Base-by-base conservation (phyloP, 2,797 vertebrate genomes). In the Netta rufina region DNA sequence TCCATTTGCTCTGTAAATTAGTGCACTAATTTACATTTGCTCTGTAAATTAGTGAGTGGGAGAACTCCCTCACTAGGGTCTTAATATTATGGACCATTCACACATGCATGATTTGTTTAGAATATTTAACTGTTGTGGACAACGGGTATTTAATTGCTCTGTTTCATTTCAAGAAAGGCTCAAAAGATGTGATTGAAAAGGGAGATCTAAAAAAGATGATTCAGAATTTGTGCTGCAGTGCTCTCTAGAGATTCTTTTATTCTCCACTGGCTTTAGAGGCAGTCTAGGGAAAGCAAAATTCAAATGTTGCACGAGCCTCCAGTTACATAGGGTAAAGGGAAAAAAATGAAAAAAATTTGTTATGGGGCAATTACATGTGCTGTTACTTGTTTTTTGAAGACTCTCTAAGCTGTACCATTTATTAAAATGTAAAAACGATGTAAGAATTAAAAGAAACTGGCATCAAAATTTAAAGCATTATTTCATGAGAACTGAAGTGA, bases 171-270 rank as follows among this genome's bases (percentile, higher is more conserved):
- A 60, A 22, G n/a, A 60, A 58, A 33, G n/a, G 5, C 24, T 76
- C 19, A 17, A 8, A 32, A 56, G 39, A 58, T 49, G 1, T 47
- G 33, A 56, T 51, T 65, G 47, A 38, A 43, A 36, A 64, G 17
- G 14, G 19, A 92, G 30, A 53, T 43, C 28, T 54, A 47, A 27
- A 69, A n/a, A 75, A 86, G 25, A 18, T 0, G 0, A 27, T 36
- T 38, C 38, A 49, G 45, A 86, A 93, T 90, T 84, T 75, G 86
- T 86, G 77, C 28, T 93, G 90, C 86, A 95, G 45, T 90, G 86
- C 90, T 93, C 96, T 84, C 86, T 90, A 88, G 80, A 96, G 90
- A 90, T 69, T 45, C 36, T 58, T 91, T 79, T 19, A 6, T 13
- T 13, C 69, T 69, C n/a, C 72, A 66, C 43, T 69, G 45, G 25